Conservation (phyloP, 2,113 vertebrate genomes). For the Mobula birostris region DNA sequence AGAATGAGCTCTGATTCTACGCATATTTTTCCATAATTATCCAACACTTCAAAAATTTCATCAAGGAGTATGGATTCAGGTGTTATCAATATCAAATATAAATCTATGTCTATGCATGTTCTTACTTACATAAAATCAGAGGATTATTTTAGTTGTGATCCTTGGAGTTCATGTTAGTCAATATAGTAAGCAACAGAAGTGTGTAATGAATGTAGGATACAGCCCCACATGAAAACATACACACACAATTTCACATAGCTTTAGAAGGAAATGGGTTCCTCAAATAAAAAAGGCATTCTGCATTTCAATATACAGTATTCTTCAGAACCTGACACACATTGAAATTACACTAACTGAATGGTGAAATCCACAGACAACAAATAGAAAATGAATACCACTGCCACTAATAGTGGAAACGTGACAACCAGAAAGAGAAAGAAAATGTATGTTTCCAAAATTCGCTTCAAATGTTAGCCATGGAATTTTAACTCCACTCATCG, state of each 20-base stretch:
- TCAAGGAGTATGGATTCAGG: not conserved
- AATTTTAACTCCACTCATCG: not conserved
- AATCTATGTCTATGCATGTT: not conserved
- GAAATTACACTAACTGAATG: not conserved
- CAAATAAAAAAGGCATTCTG: not conserved
- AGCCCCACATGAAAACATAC: not conserved
- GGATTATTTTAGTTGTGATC: not conserved
- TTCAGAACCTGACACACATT: not conserved
- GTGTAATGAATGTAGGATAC: not conserved
- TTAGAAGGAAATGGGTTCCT: not conserved
- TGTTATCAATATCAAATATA: not conserved
- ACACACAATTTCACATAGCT: not conserved
- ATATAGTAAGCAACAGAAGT: not conserved
- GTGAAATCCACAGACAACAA: not conserved
- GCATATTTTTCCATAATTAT: constrained; percentile 18
- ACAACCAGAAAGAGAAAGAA: not conserved
- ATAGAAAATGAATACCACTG: not conserved
- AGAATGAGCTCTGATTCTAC: not conserved
- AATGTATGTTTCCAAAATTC: not conserved
- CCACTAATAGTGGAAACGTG: not conserved
- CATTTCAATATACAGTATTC: not conserved
- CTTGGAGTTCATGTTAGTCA: not conserved
- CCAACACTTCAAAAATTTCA: not conserved
- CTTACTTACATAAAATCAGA: not conserved
- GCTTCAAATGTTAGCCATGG: not conserved